A percentile compares a stretch with the other conserved stretches of the same genome.
phyloP scores from a whole-genome alignment of 2,888 invertebrate species.

The Minunthozetes semirufus region DNA sequence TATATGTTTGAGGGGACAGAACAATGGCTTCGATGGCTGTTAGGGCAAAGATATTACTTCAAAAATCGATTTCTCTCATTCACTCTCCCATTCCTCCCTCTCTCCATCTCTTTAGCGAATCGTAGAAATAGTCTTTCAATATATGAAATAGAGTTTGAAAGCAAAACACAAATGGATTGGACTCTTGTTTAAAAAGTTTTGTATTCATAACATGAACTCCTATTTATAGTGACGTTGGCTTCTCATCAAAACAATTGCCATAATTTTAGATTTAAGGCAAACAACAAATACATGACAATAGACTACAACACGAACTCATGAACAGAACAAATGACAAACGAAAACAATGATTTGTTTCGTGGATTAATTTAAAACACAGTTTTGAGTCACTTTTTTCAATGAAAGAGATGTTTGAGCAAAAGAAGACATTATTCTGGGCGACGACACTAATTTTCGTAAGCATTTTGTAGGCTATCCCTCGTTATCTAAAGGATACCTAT shows the following conservation, averaged over 20 bases:
- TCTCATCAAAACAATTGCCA: constrained; percentile 20
- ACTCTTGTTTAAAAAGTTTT: neutral
- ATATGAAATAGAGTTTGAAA: neutral
- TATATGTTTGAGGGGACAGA: constrained; percentile 19
- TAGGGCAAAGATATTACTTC: constrained; percentile 23
- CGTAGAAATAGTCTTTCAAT: neutral
- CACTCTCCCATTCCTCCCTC: neutral
- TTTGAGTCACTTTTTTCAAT: neutral
- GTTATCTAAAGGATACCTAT: neutral
- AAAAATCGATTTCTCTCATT: constrained; percentile 13
- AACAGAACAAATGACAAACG: neutral
- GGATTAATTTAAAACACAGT: neutral
- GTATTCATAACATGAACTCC: constrained; percentile 6
- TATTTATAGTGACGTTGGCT: neutral
- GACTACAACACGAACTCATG: neutral
- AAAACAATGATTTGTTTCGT: neutral
- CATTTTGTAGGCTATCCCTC: neutral
- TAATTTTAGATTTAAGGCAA: constrained; percentile 1
- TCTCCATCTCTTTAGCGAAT: neutral
- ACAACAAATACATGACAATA: neutral
- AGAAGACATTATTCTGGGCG: neutral
- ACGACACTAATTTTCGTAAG: neutral
- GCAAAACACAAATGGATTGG: neutral
- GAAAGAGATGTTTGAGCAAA: neutral
- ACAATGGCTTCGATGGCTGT: constrained; percentile 12